Evolutionary conservation across 2,113 vertebrate genomes (phyloP).

Genomic region (Sceloporus undulatus): DNA sequence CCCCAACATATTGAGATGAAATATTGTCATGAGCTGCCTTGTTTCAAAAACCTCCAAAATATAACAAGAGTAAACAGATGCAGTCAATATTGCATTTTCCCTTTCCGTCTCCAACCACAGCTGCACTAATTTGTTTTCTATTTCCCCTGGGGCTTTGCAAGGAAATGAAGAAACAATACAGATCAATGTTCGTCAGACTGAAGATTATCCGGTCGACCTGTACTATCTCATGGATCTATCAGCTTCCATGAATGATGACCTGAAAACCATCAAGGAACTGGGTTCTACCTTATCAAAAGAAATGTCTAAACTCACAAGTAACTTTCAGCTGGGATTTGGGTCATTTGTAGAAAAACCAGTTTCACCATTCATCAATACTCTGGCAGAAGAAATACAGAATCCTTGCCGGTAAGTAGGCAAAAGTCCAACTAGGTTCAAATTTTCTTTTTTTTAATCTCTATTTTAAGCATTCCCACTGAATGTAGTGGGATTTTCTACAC

Average conservation of each 20-base stretch:
- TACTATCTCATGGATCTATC: slow-evolving; percentile 99
- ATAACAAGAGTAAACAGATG: neutral
- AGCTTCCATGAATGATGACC: slow-evolving; percentile 93
- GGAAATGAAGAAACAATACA: slow-evolving; percentile 89
- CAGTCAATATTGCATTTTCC: neutral
- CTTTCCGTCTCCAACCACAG: slow-evolving; percentile 6
- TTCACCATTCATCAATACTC: slow-evolving; percentile 93
- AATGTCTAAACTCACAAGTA: slow-evolving; percentile 95
- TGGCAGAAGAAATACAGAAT: slow-evolving; percentile 85
- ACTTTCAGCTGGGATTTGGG: slow-evolving; percentile 95
- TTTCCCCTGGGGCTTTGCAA: slow-evolving; percentile 59
- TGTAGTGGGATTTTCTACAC: neutral
- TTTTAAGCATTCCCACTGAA: neutral
- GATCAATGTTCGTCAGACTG: slow-evolving; percentile 90
- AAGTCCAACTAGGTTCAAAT: slow-evolving; percentile 17
- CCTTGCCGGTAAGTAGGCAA: slow-evolving; percentile 90
- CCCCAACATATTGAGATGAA: slow-evolving; percentile 10
- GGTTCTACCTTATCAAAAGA: slow-evolving; percentile 92
- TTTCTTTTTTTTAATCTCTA: neutral
- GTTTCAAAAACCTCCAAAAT: neutral
- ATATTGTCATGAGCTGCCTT: neutral
- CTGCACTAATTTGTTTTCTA: slow-evolving; percentile 44
- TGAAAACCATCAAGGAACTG: slow-evolving; percentile 90
- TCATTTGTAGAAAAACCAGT: slow-evolving; percentile 98
- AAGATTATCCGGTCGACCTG: slow-evolving; percentile 96